Evolutionary conservation across 2,113 vertebrate genomes (phyloP).

Genomic region (Oreotrochilus melanogaster): DNA sequence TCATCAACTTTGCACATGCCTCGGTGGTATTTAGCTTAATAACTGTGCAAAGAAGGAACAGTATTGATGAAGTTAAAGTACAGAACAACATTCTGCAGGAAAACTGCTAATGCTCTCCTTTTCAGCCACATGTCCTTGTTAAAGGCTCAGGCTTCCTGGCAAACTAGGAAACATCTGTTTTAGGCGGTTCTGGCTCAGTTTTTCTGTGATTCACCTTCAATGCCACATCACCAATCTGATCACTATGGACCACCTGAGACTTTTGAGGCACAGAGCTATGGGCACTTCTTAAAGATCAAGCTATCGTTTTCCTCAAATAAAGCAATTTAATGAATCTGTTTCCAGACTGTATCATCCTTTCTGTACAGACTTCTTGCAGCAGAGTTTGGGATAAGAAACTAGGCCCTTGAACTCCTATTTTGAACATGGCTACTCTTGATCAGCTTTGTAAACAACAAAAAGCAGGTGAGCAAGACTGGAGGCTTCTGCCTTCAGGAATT

Average conservation of each 20-base stretch:
- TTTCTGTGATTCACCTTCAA: constrained; percentile 29
- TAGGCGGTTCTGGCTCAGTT: neutral
- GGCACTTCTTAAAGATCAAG: neutral
- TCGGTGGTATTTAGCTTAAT: constrained; percentile 37
- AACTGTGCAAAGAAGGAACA: neutral
- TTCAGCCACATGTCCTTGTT: constrained; percentile 32
- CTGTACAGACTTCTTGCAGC: neutral
- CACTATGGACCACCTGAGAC: neutral
- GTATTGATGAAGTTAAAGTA: constrained; percentile 8
- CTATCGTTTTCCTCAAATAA: neutral
- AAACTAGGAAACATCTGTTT: constrained; percentile 43
- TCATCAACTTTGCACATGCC: constrained; percentile 11
- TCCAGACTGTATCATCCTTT: neutral
- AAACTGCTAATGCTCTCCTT: constrained; percentile 31
- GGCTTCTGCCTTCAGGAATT: neutral
- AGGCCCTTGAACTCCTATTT: neutral
- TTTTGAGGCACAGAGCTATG: neutral
- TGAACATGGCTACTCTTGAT: neutral
- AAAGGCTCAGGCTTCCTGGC: constrained; percentile 18
- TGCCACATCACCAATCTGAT: neutral
- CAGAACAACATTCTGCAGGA: constrained; percentile 9
- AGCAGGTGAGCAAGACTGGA: neutral
- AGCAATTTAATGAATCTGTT: neutral
- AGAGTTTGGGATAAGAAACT: neutral
- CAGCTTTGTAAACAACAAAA: neutral